Base-by-base conservation (phyloP, 1,140 invertebrate species). In the Listronotus bonariensis region DNA sequence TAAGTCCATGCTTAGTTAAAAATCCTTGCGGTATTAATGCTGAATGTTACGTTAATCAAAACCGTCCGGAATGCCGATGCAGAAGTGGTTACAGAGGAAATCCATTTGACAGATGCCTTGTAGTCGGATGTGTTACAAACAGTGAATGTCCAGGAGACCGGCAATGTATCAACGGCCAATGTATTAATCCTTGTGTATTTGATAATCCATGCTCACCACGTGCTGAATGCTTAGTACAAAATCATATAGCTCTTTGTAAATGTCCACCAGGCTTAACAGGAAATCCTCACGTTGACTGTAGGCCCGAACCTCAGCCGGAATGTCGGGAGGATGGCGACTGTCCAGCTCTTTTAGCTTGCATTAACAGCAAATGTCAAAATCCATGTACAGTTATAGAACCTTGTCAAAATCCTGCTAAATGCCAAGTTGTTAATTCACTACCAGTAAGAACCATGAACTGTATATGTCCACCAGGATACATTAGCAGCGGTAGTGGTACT, bases 361-460 rank as follows among this genome's bases (percentile, higher is more conserved):
- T 96, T 48, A 87, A 89, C 66, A 83, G 87, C 18, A 87, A 86
- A 74, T 97, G 94, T 72, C 86, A 91, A 60, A 88, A 95, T 78
- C 93, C 93, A 3, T 97, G 94, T 69, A 76, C 82, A 7, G 81
- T 85, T 0, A 80, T 95, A 26, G 84, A 89, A 67, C 93, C 93
- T 0, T 97, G 94, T 74, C 82, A 85, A 17, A 82, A 84, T 57
- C 92, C 92, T 41, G 87, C 93, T 0, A 84, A 86, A 42, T 96
- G 94, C 76, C 84, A 89, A 78, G 92, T 95, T 0, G 84, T 91
- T 17, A 85, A 89, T 10, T 90, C 92, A 1, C 77, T 88, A 15
- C 92, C 93, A 0, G 88, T 95, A 1, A 83, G 92, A 45, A 94
- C 92, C 0, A 93, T 96, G 91, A 83, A 92, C 10, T 96, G 94